A percentile compares a stretch with the other conserved stretches of the same genome.
Evolutionary conservation across 2,888 invertebrate species (phyloP).

Genomic region (Drosophila ezoana): DNA sequence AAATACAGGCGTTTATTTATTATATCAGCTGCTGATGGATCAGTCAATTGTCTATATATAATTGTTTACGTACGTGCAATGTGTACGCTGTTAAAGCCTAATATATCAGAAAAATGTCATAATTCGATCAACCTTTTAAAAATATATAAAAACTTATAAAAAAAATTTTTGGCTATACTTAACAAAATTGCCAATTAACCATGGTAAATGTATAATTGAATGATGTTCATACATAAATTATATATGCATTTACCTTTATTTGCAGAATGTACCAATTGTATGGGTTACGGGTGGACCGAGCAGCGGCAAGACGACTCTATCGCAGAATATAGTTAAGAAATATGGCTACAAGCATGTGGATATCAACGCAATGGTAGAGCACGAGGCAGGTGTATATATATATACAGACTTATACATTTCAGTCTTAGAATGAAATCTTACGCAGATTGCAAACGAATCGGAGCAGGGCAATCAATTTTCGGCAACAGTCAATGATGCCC

Average conservation of each 20-base stretch:
- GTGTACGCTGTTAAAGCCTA: neutral
- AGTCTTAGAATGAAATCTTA: neutral
- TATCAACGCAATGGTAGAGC: constrained; percentile 94
- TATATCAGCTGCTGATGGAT: constrained; percentile 74
- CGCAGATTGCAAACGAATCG: constrained; percentile 79
- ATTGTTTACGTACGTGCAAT: neutral
- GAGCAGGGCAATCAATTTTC: constrained; percentile 92
- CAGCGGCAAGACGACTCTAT: constrained; percentile 97
- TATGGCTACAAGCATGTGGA: constrained; percentile 98
- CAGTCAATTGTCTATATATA: constrained; percentile 28
- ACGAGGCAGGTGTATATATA: constrained; percentile 88
- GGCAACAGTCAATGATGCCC: constrained; percentile 93
- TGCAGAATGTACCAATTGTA: constrained; percentile 88
- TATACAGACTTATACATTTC: neutral
- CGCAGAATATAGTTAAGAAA: constrained; percentile 94
- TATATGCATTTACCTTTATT: neutral
- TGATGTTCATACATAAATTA: neutral
- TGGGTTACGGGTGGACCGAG: constrained; percentile 97
- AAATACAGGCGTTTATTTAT: constrained; percentile 83
- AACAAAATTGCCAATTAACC: neutral
- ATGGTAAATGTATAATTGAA: constrained; percentile 17
- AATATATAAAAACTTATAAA: neutral
- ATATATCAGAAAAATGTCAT: constrained; percentile 17
- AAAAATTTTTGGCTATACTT: neutral
- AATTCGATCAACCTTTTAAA: neutral